phyloP scores from a whole-genome alignment of 2,888 invertebrate genomes.

The Melinopterus prodromus region DNA sequence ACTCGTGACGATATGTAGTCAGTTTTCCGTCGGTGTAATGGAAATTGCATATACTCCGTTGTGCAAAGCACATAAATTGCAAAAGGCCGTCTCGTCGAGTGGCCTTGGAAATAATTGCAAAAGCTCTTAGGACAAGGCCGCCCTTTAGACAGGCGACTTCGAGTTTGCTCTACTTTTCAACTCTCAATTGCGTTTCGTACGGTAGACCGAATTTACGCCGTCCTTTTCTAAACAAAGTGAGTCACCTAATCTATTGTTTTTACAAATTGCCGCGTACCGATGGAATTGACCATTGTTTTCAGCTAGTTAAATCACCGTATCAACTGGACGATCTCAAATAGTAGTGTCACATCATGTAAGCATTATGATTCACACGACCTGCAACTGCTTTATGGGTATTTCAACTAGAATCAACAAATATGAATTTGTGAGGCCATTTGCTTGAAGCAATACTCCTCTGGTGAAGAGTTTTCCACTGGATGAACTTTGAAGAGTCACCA shows the following conservation, averaged over 20 bases:
- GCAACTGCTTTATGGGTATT: too few species aligned
- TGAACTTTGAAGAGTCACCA: too few species aligned
- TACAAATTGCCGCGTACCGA: neutral
- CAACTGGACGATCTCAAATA: neutral
- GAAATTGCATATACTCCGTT: constrained; percentile 4
- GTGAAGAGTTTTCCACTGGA: too few species aligned
- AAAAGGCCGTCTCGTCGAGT: neutral
- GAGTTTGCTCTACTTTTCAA: neutral
- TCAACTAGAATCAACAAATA: too few species aligned
- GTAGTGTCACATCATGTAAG: neutral
- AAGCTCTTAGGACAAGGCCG: neutral
- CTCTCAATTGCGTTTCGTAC: neutral
- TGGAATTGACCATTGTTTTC: neutral
- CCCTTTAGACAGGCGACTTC: neutral
- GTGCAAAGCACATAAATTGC: neutral
- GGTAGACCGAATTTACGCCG: neutral
- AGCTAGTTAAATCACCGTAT: neutral
- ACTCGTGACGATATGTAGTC: too few species aligned
- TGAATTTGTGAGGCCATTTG: too few species aligned
- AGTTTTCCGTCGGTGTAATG: neutral
- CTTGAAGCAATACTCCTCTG: too few species aligned
- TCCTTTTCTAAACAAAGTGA: neutral
- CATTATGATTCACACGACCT: neutral
- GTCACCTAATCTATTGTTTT: neutral
- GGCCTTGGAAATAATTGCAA: neutral